Conservation (phyloP, 2,797 vertebrate species). For the Myoxocephalus aenaeus region DNA sequence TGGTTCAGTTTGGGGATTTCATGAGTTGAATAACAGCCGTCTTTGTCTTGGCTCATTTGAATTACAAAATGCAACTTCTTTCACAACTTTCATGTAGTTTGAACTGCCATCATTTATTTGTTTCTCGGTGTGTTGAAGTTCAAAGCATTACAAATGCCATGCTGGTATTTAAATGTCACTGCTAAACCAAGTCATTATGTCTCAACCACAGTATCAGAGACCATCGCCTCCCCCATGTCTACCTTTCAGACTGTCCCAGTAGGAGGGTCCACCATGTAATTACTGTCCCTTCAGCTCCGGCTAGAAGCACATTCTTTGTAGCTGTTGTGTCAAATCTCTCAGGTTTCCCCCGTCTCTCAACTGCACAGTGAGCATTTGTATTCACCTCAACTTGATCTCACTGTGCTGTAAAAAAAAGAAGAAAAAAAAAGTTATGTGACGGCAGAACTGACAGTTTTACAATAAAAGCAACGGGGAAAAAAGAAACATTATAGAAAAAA, state of each 20-base stretch:
- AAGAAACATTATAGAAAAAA: slow-evolving; percentile 11
- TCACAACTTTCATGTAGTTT: neutral
- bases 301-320: neutral
- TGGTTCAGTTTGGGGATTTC: no score
- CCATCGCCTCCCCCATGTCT: neutral
- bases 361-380: neutral
- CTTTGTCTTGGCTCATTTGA: no score
- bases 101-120: neutral
- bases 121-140: neutral
- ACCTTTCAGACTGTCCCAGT: neutral
- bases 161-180: slow-evolving; percentile 18
- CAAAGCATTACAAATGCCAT: neutral
- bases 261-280: no score
- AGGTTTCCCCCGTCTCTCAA: neutral
- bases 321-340: neutral
- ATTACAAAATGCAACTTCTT: no score
- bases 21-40: no score
- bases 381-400: slow-evolving; percentile 8
- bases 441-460: slow-evolving; percentile 9
- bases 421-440: neutral
- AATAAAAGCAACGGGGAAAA: neutral
- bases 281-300: neutral
- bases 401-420: neutral
- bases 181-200: slow-evolving; percentile 15
- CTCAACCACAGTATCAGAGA: neutral